A percentile compares a stretch with the other conserved stretches of the same genome.
phyloP scores from a whole-genome alignment of 2,888 invertebrate genomes.

The Heliothis peltigera region DNA sequence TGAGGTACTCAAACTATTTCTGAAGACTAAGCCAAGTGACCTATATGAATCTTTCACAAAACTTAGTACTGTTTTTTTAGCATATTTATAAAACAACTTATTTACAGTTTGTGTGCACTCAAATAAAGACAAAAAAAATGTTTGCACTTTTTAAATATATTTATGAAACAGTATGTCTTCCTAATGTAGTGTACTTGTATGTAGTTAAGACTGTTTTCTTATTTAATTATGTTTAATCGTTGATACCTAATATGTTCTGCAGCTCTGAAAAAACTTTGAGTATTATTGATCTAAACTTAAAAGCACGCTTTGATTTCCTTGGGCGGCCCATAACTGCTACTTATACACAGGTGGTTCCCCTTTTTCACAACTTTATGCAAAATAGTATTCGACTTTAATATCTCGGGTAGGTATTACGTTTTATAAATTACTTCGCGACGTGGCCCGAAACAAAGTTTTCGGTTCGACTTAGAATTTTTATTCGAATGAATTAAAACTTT shows the following conservation, averaged over 20 bases:
- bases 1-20: constrained; percentile 39
- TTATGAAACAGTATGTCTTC: too few species aligned
- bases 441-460: constrained; percentile 60
- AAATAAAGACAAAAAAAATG: too few species aligned
- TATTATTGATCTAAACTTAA: constrained; percentile 56
- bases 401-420: constrained; percentile 65
- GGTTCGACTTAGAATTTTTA: constrained; percentile 58
- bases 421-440: constrained; percentile 68
- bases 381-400: constrained; percentile 74
- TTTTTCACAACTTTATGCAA: constrained; percentile 76
- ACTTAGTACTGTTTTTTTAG: too few species aligned
- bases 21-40: background rate
- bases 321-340: constrained; percentile 62
- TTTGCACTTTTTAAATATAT: too few species aligned
- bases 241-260: background rate
- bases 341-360: constrained; percentile 73
- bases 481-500: constrained; percentile 63
- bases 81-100: too few species aligned
- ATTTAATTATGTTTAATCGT: too few species aligned
- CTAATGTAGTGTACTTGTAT: too few species aligned
- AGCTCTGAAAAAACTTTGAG: constrained; percentile 20
- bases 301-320: constrained; percentile 73
- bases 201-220: too few species aligned
- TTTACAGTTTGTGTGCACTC: too few species aligned
- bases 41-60: too few species aligned